A percentile compares a stretch with the other conserved stretches of the same genome.
Conservation (phyloP, 2,797 vertebrate genomes). For the Stomatorhinus walkeri region DNA sequence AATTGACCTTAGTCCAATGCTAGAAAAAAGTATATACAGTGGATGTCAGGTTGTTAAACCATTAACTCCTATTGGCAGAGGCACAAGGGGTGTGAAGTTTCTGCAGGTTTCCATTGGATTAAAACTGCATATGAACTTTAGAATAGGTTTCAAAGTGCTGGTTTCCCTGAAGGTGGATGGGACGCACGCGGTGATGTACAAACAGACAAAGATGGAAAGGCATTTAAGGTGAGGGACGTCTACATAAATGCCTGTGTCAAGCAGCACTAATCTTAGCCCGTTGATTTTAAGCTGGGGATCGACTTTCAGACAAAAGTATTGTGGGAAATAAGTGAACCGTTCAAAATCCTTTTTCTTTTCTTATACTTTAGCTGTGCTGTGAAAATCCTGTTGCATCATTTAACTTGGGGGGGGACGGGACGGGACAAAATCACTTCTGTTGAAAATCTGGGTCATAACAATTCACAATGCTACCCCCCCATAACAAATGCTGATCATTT, state of each 20-base stretch:
- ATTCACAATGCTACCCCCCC: neutral
- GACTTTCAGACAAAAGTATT: neutral
- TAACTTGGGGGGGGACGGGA: neutral
- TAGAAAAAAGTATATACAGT: neutral
- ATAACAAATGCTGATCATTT: neutral
- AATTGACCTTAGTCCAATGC: neutral
- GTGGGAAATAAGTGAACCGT: neutral
- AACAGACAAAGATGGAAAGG: neutral
- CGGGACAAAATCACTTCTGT: neutral
- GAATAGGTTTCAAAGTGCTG: neutral
- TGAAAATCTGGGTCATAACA: neutral
- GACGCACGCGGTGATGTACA: neutral
- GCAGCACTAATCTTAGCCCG: neutral
- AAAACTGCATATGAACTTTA: neutral
- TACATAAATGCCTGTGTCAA: neutral
- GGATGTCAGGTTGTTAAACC: neutral
- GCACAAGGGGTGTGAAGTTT: neutral
- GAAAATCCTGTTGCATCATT: neutral
- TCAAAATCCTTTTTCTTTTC: neutral
- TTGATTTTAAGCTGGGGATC: neutral
- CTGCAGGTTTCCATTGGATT: neutral
- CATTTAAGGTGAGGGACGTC: neutral
- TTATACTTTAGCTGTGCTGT: neutral
- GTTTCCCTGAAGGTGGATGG: neutral
- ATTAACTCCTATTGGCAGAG: neutral